Base-by-base conservation (phyloP, 1,140 invertebrate species). In the Trigoniulus corallinus region DNA sequence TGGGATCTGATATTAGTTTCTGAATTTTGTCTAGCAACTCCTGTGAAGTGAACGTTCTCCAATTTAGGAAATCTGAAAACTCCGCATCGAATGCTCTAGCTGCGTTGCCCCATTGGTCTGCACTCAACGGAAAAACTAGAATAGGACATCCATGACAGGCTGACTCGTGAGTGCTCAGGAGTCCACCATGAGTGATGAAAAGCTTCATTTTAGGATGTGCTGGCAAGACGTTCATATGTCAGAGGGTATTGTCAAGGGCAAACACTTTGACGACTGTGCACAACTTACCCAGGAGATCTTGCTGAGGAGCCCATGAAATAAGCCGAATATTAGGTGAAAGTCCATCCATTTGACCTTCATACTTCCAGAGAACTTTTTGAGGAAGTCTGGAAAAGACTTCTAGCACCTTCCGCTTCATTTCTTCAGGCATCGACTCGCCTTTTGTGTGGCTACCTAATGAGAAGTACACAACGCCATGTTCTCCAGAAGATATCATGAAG, bases 101-200 rank as follows among this genome's bases (percentile, higher is more conserved):
- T 15, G 67, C 45, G 53, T 74, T 74, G 25, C 58, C 53, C 12
- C 54, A 53, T 57, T 81, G 79, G 61, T 81, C 78, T 12, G 69
- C 70, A 27, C 78, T 73, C 23, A 82, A 67, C 27, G 82, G 81
- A 49, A 83, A 69, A 2, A 75, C 79, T 20, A 84, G 64, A 2
- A 83, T 67, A 1, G 82, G 81, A 4, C 79, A 73, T 58, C 75
- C 76, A 55, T 79, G 74, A 62, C 78, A 76, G 13, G 82, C 64
- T 1, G 80, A 74, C 64, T 85, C 82, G 53, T 77, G 74, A 4
- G 76, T 69, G 48, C 81, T 80, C 25, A 80, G 66, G 21, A 77
- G 61, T 15, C 82, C 82, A 10, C 78, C 80, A 56, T 84, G 80
- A 0, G 78, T 79, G 27, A 85, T 76, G 54, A 84, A 81, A 0